Conservation (phyloP, 2,797 vertebrate species). For the Bryconaethiops microstoma region DNA sequence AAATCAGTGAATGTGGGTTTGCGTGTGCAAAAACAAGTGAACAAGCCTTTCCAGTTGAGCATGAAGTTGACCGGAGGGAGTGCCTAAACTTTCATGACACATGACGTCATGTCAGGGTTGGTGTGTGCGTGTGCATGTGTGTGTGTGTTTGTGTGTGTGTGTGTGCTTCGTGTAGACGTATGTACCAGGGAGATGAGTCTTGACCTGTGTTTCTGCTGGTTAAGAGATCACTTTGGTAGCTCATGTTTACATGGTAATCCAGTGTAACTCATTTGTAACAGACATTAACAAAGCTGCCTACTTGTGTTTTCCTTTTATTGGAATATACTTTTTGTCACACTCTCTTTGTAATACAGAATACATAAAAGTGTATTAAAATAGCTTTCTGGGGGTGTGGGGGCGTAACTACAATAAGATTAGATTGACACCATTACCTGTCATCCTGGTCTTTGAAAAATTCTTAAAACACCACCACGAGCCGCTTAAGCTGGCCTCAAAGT, state of each 20-base stretch:
- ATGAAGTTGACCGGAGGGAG: conserved; percentile 51
- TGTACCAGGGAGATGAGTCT: conserved; percentile 25
- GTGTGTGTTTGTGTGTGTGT: background rate
- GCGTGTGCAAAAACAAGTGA: conserved; percentile 49
- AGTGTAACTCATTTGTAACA: background rate
- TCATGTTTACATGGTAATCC: conserved; percentile 7
- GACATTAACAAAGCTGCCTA: background rate
- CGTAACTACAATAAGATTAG: conserved; percentile 4
- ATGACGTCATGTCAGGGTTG: conserved; percentile 68
- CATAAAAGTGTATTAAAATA: conserved; percentile 41
- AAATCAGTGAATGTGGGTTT: background rate
- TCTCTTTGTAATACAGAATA: conserved; percentile 18
- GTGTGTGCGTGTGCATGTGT: conserved; percentile 18
- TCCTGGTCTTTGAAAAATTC: conserved; percentile 13
- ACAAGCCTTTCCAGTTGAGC: conserved; percentile 77
- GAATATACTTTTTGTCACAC: conserved; percentile 2
- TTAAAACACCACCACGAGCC: background rate
- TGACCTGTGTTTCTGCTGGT: conserved; percentile 36
- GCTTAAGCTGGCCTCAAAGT: background rate
- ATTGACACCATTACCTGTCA: conserved; percentile 29
- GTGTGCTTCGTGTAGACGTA: background rate
- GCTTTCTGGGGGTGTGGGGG: conserved; percentile 4
- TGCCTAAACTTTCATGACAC: conserved; percentile 48
- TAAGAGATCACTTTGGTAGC: background rate
- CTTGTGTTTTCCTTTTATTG: background rate